phyloP scores from a whole-genome alignment of 2,888 invertebrate species.

The Trimorus sp. region DNA sequence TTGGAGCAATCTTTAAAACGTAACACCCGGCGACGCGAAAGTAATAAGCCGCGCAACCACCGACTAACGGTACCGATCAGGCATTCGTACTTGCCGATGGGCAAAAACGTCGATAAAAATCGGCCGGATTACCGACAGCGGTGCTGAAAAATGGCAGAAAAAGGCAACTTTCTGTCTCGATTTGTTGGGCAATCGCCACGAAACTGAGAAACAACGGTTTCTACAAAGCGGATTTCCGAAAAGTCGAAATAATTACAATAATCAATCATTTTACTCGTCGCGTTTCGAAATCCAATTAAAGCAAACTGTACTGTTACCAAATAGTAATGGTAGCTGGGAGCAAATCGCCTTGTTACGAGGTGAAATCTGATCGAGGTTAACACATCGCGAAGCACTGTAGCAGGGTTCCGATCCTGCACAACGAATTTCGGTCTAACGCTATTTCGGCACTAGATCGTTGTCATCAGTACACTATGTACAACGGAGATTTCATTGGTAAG shows the following conservation, averaged over 20 bases:
- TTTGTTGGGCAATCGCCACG: slow-evolving; percentile 14
- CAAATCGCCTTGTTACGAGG: slow-evolving; percentile 2
- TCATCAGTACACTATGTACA: no score
- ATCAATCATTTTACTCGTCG: slow-evolving; percentile 16
- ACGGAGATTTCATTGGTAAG: no score
- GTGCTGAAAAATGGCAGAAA: slow-evolving; percentile 1
- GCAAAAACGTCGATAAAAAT: slow-evolving; percentile 27
- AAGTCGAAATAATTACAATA: slow-evolving; percentile 21
- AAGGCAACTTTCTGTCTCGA: slow-evolving; percentile 22
- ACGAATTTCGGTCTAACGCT: no score
- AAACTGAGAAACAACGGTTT: slow-evolving; percentile 10
- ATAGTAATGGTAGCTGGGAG: slow-evolving; percentile 20
- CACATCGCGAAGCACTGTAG: slow-evolving; percentile 8
- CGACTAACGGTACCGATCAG: slow-evolving; percentile 29
- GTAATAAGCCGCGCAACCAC: slow-evolving; percentile 43
- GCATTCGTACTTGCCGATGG: slow-evolving; percentile 23
- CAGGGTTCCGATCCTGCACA: no score
- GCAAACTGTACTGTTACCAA: slow-evolving; percentile 11
- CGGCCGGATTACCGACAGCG: slow-evolving; percentile 1
- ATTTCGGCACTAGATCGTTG: no score
- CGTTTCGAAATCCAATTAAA: slow-evolving; percentile 32
- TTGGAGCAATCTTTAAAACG: slow-evolving; percentile 42
- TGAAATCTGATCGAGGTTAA: slow-evolving; percentile 27
- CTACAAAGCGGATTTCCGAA: slow-evolving; percentile 19
- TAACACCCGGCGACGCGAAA: slow-evolving; percentile 34